phyloP scores from a whole-genome alignment of 2,113 vertebrate genomes.

The Myotis brandtii region DNA sequence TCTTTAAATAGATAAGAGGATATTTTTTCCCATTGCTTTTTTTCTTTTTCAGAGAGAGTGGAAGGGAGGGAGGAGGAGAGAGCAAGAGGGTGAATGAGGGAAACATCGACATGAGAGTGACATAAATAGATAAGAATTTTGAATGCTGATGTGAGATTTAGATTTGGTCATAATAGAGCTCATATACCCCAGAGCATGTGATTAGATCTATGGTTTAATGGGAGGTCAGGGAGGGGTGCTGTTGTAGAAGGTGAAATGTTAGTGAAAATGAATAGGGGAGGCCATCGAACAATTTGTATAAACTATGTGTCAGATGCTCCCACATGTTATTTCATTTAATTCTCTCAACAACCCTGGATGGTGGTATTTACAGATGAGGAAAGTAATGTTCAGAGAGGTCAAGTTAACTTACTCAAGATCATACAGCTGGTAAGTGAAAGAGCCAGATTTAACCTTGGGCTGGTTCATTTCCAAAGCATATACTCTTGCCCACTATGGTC shows the following conservation, averaged over 20 bases:
- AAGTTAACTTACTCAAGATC: conserved; percentile 29
- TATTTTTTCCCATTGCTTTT: too few species aligned
- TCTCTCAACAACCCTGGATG: conserved; percentile 21
- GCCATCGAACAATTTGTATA: not conserved
- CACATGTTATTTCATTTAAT: not conserved
- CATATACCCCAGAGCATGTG: too few species aligned
- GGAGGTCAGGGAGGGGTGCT: too few species aligned
- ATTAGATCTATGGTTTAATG: too few species aligned
- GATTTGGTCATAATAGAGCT: not conserved
- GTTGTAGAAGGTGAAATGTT: too few species aligned
- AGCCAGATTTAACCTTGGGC: not conserved
- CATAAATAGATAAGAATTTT: not conserved
- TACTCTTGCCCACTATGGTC: not conserved
- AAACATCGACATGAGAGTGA: too few species aligned
- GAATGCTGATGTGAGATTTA: conserved; percentile 3
- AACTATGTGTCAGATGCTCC: not conserved
- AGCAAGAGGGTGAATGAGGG: too few species aligned
- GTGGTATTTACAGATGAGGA: conserved; percentile 20
- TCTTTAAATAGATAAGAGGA: not conserved
- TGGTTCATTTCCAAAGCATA: not conserved
- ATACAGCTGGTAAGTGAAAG: conserved; percentile 5
- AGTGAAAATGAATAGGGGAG: too few species aligned
- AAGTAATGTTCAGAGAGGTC: conserved; percentile 10
- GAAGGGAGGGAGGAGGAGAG: too few species aligned
- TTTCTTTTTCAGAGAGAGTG: too few species aligned